phyloP scores from a whole-genome alignment of 2,888 invertebrate species.

The Cephus spinipes region DNA sequence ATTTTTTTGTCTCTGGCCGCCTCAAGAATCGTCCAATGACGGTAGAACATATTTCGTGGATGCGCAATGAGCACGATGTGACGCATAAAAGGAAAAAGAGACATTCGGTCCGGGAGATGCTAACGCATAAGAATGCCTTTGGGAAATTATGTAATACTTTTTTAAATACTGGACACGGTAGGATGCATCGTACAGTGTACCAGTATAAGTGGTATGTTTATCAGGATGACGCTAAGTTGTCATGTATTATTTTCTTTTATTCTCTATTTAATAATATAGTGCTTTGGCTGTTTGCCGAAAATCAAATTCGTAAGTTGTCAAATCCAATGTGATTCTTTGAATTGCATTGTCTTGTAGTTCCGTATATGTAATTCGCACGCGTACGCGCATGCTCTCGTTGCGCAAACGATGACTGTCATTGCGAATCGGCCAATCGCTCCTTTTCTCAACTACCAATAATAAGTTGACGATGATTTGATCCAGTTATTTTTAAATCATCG shows the following conservation, averaged over 20 bases:
- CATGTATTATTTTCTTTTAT: neutral
- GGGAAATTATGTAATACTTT: neutral
- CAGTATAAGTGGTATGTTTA: neutral
- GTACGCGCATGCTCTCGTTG: neutral
- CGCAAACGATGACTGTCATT: neutral
- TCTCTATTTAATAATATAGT: neutral
- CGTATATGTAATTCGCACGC: too few relatives aligned
- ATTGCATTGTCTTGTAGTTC: neutral
- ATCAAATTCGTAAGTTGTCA: neutral
- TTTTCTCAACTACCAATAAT: neutral
- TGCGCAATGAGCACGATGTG: neutral
- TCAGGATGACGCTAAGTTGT: neutral
- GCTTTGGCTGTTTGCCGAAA: neutral
- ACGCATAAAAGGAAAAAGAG: neutral
- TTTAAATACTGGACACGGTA: neutral
- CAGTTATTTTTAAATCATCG: too few relatives aligned
- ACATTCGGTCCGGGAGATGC: neutral
- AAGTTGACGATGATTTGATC: neutral
- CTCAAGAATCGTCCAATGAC: neutral
- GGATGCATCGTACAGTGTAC: neutral
- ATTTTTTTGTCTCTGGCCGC: neutral
- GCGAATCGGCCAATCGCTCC: neutral
- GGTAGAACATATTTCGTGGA: neutral
- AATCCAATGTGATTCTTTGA: neutral
- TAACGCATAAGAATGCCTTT: neutral